Evolutionary conservation across 2,888 invertebrate species (phyloP).

Genomic region (Dryocosmus kuriphilus): DNA sequence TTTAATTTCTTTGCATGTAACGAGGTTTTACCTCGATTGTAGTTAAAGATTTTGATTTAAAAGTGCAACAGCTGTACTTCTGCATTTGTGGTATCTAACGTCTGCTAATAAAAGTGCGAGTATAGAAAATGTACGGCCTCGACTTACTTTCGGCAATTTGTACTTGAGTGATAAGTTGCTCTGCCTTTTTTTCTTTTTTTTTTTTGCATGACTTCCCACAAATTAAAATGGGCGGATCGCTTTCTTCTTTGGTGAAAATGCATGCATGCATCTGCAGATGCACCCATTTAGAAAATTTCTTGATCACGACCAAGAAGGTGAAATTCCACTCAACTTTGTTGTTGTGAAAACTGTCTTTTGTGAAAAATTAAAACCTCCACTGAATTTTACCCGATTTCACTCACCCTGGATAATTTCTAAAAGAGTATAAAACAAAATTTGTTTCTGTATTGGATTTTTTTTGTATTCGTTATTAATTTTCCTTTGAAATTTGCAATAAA

Average conservation of each 20-base stretch:
- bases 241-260: slow-evolving; percentile 44
- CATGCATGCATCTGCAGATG: too few species aligned
- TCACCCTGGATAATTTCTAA: neutral
- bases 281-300: neutral
- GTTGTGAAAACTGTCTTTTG: neutral
- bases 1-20: neutral
- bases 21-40: neutral
- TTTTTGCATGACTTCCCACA: slow-evolving; percentile 25
- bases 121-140: slow-evolving; percentile 64
- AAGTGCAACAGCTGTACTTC: slow-evolving; percentile 1
- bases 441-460: neutral
- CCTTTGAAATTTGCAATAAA: neutral
- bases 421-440: too few species aligned
- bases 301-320: neutral
- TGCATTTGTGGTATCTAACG: slow-evolving; percentile 12
- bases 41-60: neutral
- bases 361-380: neutral
- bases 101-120: slow-evolving; percentile 61
- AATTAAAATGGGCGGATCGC: slow-evolving; percentile 42
- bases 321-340: slow-evolving; percentile 2
- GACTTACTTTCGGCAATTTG: slow-evolving; percentile 65
- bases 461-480: neutral
- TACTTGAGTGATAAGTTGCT: slow-evolving; percentile 47
- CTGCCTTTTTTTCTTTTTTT: neutral
- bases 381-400: neutral